phyloP scores from a whole-genome alignment of 53 echinoderm and acorn worm genomes.

The Temnopleurus reevesii region DNA sequence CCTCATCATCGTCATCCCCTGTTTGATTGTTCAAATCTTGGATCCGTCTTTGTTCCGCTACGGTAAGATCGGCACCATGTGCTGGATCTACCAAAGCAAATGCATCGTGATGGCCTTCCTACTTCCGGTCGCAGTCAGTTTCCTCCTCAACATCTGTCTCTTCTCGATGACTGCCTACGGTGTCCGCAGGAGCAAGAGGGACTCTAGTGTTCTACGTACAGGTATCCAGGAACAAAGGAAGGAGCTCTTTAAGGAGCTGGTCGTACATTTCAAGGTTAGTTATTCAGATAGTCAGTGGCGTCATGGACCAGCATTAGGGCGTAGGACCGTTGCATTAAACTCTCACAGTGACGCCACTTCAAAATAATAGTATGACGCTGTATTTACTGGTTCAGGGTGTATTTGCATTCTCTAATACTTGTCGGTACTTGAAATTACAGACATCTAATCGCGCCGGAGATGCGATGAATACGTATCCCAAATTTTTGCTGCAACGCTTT shows the following conservation, averaged over 20 bases:
- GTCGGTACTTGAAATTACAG: too few relatives aligned
- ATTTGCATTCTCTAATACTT: too few relatives aligned
- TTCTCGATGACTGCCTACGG: conserved; percentile 1
- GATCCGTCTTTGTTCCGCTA: background rate
- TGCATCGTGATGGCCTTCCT: conserved; percentile 6
- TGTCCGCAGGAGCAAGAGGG: background rate
- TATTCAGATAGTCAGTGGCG: too few relatives aligned
- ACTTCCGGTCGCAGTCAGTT: conserved; percentile 10
- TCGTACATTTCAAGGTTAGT: background rate
- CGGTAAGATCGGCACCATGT: background rate
- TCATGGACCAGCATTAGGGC: too few relatives aligned
- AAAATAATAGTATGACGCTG: too few relatives aligned
- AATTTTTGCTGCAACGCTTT: too few relatives aligned
- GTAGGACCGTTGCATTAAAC: too few relatives aligned
- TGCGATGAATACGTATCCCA: too few relatives aligned
- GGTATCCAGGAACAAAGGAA: background rate
- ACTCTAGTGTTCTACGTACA: background rate
- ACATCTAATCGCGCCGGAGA: too few relatives aligned
- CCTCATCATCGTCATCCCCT: background rate
- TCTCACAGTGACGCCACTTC: too few relatives aligned
- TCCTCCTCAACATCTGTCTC: background rate
- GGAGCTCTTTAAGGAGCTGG: background rate
- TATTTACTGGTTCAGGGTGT: too few relatives aligned
- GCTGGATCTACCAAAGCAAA: background rate
- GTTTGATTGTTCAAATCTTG: background rate